Conservation (phyloP, 2,797 vertebrate species). For the Antennarius maculatus region DNA sequence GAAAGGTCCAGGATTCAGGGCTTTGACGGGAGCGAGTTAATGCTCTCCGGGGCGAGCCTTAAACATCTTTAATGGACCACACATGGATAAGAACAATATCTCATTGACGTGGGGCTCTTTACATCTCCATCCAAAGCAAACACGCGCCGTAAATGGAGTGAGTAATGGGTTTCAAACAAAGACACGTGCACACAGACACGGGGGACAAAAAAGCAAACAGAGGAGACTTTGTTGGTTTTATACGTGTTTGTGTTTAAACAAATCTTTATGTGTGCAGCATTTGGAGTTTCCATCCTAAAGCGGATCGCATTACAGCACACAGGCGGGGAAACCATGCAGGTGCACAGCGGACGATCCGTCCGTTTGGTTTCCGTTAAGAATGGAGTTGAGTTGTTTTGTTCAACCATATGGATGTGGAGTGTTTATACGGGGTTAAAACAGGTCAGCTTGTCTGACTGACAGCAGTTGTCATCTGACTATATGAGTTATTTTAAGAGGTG, state of each 20-base stretch:
- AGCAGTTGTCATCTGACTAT: too few species aligned
- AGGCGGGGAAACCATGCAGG: slow-evolving; percentile 43
- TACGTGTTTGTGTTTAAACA: slow-evolving; percentile 60
- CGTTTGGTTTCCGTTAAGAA: slow-evolving; percentile 33
- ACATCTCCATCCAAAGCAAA: slow-evolving; percentile 38
- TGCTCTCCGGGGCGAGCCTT: slow-evolving; percentile 43
- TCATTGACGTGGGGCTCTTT: slow-evolving; percentile 23
- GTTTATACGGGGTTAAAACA: too few species aligned
- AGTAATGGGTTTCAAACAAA: slow-evolving; percentile 27
- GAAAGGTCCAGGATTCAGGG: slow-evolving; percentile 52
- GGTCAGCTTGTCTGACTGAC: too few species aligned
- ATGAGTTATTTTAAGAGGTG: too few species aligned
- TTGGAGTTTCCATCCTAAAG: slow-evolving; percentile 41
- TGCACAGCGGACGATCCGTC: slow-evolving; percentile 24
- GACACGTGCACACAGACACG: slow-evolving; percentile 9
- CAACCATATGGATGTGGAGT: too few species aligned
- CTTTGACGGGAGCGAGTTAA: slow-evolving; percentile 16
- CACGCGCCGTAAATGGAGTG: slow-evolving; percentile 6
- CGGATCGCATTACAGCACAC: slow-evolving; percentile 35
- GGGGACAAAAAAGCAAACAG: not conserved
- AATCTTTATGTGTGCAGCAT: slow-evolving; percentile 27
- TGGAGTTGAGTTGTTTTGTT: not conserved
- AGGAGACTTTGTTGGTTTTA: not conserved
- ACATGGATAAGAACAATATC: slow-evolving; percentile 24
- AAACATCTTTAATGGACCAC: slow-evolving; percentile 46